Evolutionary conservation across 1,140 invertebrate species (phyloP).

Genomic region (Chionoecetes opilio): DNA sequence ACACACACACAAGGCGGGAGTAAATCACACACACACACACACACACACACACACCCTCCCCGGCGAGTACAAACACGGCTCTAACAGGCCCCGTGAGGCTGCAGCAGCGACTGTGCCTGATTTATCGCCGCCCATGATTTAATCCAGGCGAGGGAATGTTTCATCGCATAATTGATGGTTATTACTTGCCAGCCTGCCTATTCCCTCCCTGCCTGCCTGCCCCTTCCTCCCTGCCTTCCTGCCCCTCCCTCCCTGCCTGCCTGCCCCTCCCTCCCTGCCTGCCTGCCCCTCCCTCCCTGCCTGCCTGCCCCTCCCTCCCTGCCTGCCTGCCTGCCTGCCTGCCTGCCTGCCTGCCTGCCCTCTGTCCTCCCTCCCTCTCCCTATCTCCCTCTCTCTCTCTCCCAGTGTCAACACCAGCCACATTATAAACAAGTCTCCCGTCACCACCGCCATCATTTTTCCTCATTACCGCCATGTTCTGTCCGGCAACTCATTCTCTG

Average conservation of each 20-base stretch:
- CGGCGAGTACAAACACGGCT: neutral
- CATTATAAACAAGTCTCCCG: neutral
- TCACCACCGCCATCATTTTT: neutral
- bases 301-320: neutral
- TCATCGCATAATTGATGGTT: constrained; percentile 6
- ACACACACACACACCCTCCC: neutral
- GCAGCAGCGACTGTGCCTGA: neutral
- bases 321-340: neutral
- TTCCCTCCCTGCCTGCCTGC: neutral
- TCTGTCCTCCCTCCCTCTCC: neutral
- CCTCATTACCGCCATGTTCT: neutral
- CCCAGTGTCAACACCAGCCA: neutral
- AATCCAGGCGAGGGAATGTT: constrained; percentile 1
- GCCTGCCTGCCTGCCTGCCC: neutral
- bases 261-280: neutral
- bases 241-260: neutral
- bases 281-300: neutral
- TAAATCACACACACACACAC: too few species aligned
- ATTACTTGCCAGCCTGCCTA: neutral
- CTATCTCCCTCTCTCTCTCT: neutral
- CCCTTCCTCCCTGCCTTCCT: too few species aligned
- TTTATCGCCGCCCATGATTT: neutral
- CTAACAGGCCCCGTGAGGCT: neutral
- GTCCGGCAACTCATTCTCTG: neutral
- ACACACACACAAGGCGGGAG: neutral